phyloP scores from a whole-genome alignment of 2,113 vertebrate species.

The Seriola rivoliana region DNA sequence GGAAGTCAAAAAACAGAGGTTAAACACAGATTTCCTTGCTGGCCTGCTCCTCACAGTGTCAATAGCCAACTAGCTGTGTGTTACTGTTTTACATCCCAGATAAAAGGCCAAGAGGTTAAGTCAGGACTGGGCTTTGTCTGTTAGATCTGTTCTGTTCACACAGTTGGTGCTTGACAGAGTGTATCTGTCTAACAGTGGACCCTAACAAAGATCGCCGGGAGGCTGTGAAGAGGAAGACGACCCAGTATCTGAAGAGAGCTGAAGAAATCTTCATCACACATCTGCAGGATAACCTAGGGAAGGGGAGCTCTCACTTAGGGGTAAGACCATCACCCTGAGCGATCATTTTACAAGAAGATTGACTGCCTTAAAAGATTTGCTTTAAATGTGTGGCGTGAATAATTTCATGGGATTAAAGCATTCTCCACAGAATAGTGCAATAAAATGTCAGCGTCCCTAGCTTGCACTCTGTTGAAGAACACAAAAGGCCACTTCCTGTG shows the following conservation, averaged over 20 bases:
- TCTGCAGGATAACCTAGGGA: conserved; percentile 89
- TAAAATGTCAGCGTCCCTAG: background rate
- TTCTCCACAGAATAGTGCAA: background rate
- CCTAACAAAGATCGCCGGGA: conserved; percentile 95
- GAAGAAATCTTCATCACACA: conserved; percentile 98
- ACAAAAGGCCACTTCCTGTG: background rate
- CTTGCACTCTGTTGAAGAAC: background rate
- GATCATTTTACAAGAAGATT: background rate
- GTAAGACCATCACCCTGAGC: conserved; percentile 66
- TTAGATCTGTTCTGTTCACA: background rate
- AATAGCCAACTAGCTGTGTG: background rate
- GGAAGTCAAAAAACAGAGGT: conserved; percentile 66
- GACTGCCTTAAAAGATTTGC: background rate
- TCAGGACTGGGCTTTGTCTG: background rate
- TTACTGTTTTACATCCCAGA: background rate
- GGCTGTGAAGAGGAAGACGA: conserved; percentile 96
- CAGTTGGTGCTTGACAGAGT: conserved; percentile 6
- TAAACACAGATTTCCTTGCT: conserved; percentile 31
- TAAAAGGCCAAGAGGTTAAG: background rate
- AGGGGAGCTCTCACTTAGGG: conserved; percentile 82
- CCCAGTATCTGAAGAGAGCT: conserved; percentile 94
- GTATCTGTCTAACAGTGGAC: conserved; percentile 86
- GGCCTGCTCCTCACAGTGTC: background rate
- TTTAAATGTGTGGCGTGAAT: background rate
- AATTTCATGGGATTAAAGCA: background rate